Evolutionary conservation across 1,140 invertebrate genomes (phyloP).

Genomic region (Nasonia longicornis): DNA sequence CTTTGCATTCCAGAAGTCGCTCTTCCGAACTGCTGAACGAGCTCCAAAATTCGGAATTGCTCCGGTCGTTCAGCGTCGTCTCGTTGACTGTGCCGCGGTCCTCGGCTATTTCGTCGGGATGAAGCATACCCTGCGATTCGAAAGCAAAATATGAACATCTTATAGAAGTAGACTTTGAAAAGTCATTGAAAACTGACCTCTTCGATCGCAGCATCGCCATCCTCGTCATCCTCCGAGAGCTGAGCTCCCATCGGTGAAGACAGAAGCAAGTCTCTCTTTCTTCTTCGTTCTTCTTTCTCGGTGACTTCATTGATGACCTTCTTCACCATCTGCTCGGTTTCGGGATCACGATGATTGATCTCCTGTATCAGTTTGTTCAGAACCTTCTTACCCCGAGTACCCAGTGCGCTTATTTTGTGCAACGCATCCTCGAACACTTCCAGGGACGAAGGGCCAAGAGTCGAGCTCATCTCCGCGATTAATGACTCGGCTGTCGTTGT

Average conservation of each 20-base stretch:
- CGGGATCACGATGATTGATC: constrained; percentile 52
- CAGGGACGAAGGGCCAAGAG: constrained; percentile 61
- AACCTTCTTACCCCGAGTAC: constrained; percentile 69
- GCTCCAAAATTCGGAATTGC: constrained; percentile 83
- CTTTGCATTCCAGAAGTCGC: constrained; percentile 78
- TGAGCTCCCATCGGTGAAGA: constrained; percentile 62
- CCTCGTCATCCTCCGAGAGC: constrained; percentile 72
- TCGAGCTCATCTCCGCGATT: neutral
- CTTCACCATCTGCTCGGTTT: constrained; percentile 46
- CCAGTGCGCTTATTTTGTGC: constrained; percentile 70
- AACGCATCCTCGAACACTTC: constrained; percentile 74
- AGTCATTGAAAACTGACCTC: constrained; percentile 64
- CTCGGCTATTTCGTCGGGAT: constrained; percentile 75
- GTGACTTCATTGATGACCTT: constrained; percentile 51
- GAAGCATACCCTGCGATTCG: constrained; percentile 51
- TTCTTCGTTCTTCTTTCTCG: constrained; percentile 44
- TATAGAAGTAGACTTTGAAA: neutral
- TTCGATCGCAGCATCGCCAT: constrained; percentile 73
- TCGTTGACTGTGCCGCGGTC: constrained; percentile 74
- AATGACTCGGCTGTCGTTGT: neutral
- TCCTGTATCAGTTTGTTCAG: constrained; percentile 67
- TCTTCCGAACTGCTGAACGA: constrained; percentile 84
- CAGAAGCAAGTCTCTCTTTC: constrained; percentile 62
- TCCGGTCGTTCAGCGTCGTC: constrained; percentile 75
- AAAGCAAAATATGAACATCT: neutral